Evolutionary conservation across 2,888 invertebrate species (phyloP), one percentile per base, ranked within the genome.

Genomic region (Pheosia tremula): DNA sequence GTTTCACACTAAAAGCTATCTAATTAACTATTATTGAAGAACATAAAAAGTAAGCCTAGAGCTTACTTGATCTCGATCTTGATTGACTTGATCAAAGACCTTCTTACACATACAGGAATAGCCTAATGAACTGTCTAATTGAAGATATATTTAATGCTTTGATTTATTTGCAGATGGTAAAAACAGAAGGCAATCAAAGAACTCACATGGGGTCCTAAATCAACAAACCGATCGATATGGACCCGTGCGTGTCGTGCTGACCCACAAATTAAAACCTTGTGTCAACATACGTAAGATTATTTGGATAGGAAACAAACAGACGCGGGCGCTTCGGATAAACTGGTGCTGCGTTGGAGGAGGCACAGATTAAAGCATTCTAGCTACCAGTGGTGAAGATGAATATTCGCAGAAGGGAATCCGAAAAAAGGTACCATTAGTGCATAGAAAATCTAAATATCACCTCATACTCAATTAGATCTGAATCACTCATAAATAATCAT

Each of bases 191-290:
- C 56, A 62, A 69, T 72, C 72, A 67, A 67, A 61, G 72, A 68
- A 58, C 60, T 76, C 74, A 69, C 74, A 65, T 63, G 56, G 54
- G 60, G 55, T 77, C 77, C 75, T 76, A 74, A 77, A 49, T 62
- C 64, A 69, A 72, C 67, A 74, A 66, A 72, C 70, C 72, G 65
- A 61, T 7, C n/a, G 36, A 45, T 56, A 56, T 45, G 24, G 4
- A 4, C 24, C 10, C 36, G 10, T 36, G 45, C 45, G 45, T 45
- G 45, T 45, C 4, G 11, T 56, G 43, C 45, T 56, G 45, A 56
- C 56, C 43, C 45, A 45, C 56, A 41, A 45, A 56, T 56, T 56
- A 56, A 45, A 11, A 10, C 10, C 56, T 45, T 56, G 6, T 8
- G 45, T 45, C 56, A 45, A 45, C 45, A 56, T 4, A 45, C 41